Conservation (phyloP, 2,113 vertebrate species). For the Actenoides lindsayi region DNA sequence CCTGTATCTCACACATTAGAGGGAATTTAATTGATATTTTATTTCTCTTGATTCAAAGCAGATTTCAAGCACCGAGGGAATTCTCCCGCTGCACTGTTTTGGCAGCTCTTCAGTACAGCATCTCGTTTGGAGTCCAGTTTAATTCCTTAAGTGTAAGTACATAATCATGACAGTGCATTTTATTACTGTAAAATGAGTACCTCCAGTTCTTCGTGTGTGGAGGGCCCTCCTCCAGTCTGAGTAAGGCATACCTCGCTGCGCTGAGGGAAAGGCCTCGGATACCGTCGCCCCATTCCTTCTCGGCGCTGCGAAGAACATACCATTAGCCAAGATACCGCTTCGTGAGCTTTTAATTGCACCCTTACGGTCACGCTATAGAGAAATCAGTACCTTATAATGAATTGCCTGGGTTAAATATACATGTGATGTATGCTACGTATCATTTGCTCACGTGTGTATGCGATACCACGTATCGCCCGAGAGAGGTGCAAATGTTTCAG, state of each 20-base stretch:
- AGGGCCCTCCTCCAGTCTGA: constrained; percentile 92
- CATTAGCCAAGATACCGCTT: neutral
- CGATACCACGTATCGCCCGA: accelerated
- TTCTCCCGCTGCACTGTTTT: neutral
- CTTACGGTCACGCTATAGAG: neutral
- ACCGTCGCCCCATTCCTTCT: constrained; percentile 99
- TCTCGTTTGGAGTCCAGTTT: neutral
- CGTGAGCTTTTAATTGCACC: neutral
- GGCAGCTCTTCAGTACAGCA: neutral
- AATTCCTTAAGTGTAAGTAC: neutral
- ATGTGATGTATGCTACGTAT: neutral
- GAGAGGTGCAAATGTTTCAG: neutral
- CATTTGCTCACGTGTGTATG: too few relatives aligned
- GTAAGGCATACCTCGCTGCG: constrained; percentile 89
- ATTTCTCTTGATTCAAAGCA: neutral
- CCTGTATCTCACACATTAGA: neutral
- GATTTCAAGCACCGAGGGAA: neutral
- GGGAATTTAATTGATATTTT: neutral
- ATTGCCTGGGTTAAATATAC: neutral
- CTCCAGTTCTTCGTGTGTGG: constrained; percentile 99
- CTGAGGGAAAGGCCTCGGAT: constrained; percentile 97
- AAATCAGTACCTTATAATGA: neutral
- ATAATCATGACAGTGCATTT: neutral
- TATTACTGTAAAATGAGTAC: constrained; percentile 54
- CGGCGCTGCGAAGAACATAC: constrained; percentile 76